Evolutionary conservation across 2,113 vertebrate genomes (phyloP), one percentile per base, ranked within the genome.

Genomic region (Proteles cristata): DNA sequence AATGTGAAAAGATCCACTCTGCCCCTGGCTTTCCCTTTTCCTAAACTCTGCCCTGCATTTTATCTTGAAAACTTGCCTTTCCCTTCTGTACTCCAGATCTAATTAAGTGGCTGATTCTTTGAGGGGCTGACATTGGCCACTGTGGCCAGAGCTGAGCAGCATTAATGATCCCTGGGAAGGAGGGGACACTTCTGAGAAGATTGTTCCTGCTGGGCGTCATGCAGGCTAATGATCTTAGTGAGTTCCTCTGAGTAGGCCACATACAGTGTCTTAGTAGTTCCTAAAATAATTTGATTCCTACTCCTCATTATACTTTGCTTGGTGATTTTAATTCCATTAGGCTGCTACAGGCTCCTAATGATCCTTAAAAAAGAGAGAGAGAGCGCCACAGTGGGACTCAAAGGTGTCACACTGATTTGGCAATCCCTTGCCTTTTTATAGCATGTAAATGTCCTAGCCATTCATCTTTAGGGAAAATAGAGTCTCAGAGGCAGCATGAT

Each of bases 251-350:
- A 82, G 71, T 17, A 45, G 73, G 53, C 82, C 80, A 82, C 9
- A 25, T 68, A 83, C 79, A 63, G 86, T 43, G 28, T 65, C 48
- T 83, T 58, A 92, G 66, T 61, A 80, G 48, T 73, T 94, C 89
- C 63, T 84, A 89, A 96, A 97, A 97, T 96, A 93, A 96, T 89
- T 74, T 58, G 86, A 85, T 48, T 89, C 68, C 81, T 80, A 71
- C 71, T 88, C 5, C 35, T 91, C 90, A 96, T 73, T 92, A 84
- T 58, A 76, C 58, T 96, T 88, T 96, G 87, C 83, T 53, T 87
- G 73, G 50, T 93, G 93, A 94, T 86, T 93, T 97, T 80, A 55
- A 93, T 91, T 91, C 83, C 45, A 93, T 89, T 96, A 85, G 61
- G 55, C n/a, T 92, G 73, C 68, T 73, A 55, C 48, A 45, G 48